Conservation (phyloP, 53 echinoderm and acorn worm genomes). For the Zoroaster sp. region DNA sequence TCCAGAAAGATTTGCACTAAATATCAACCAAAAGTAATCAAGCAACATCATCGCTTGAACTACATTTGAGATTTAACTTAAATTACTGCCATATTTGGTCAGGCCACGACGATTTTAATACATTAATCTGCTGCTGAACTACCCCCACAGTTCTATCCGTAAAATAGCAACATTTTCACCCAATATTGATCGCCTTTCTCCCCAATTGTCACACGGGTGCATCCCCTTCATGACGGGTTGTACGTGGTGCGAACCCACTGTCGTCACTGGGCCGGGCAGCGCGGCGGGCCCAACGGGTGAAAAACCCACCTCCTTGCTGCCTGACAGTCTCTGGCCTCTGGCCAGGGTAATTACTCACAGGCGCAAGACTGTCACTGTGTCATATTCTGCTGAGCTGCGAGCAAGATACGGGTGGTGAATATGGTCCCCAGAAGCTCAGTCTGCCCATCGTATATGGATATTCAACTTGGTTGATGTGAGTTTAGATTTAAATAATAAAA, state of each 20-base stretch:
- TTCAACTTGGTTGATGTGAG: not conserved
- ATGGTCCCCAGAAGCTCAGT: not conserved
- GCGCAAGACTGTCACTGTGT: conserved; percentile 6
- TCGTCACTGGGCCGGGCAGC: not conserved
- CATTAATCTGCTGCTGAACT: no score
- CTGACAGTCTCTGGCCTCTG: conserved; percentile 7
- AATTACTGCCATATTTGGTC: no score
- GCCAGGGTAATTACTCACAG: conserved; percentile 28
- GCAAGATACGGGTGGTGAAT: not conserved
- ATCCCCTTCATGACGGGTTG: not conserved
- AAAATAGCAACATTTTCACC: no score
- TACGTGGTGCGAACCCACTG: not conserved
- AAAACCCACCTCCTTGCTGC: conserved; percentile 43
- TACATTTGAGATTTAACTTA: no score
- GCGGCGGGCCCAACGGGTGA: conserved; percentile 30
- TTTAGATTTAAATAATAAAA: not conserved
- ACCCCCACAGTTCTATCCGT: no score
- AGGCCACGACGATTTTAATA: no score
- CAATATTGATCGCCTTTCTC: no score
- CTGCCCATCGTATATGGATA: not conserved
- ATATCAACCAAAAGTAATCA: no score
- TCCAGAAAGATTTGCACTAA: no score
- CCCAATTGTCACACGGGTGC: not conserved
- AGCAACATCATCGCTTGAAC: no score
- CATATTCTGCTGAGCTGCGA: not conserved